Percentiles rank a stretch among this genome's conserved stretches.
Conservation (phyloP, 2,888 invertebrate genomes). For the Rhagophthalmus giganteus region DNA sequence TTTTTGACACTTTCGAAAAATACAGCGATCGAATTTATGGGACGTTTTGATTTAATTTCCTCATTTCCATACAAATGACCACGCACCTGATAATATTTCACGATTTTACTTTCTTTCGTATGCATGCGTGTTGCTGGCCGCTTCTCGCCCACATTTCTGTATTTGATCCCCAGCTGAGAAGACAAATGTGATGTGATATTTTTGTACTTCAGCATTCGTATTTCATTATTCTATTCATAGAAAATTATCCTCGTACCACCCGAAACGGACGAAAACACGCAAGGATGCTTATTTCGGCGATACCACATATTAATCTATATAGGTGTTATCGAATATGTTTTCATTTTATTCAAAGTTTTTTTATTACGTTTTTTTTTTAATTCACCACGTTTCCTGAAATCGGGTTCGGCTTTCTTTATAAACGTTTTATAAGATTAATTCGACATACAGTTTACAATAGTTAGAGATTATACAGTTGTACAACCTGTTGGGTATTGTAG, state of each 20-base stretch:
- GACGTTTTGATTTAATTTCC: constrained; percentile 28
- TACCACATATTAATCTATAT: no score
- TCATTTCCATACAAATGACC: constrained; percentile 29
- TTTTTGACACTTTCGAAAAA: constrained; percentile 10
- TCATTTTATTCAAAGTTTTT: no score
- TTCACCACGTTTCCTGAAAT: no score
- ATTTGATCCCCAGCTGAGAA: constrained; percentile 40
- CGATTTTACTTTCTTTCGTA: constrained; percentile 10
- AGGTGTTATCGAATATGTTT: no score
- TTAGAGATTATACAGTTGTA: constrained; percentile 16
- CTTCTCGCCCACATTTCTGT: constrained; percentile 36
- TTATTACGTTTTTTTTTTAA: no score
- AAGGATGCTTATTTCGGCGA: constrained; percentile 3
- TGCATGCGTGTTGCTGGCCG: constrained; percentile 32
- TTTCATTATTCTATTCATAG: constrained; percentile 34
- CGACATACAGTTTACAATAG: constrained; percentile 5
- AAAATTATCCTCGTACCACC: constrained; percentile 20
- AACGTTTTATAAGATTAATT: no score
- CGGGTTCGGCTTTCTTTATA: no score
- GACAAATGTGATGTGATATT: constrained; percentile 42
- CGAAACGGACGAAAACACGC: constrained; percentile 16
- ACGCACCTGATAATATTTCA: constrained; percentile 28
- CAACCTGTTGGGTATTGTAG: constrained; percentile 23
- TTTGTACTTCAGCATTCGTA: constrained; percentile 38
- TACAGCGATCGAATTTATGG: constrained; percentile 5